These are phyloP conservation scores for Teinopalpus imperialis DNA, from an alignment of 2,888 invertebrate species.

Conservation along the genomic window DNA sequence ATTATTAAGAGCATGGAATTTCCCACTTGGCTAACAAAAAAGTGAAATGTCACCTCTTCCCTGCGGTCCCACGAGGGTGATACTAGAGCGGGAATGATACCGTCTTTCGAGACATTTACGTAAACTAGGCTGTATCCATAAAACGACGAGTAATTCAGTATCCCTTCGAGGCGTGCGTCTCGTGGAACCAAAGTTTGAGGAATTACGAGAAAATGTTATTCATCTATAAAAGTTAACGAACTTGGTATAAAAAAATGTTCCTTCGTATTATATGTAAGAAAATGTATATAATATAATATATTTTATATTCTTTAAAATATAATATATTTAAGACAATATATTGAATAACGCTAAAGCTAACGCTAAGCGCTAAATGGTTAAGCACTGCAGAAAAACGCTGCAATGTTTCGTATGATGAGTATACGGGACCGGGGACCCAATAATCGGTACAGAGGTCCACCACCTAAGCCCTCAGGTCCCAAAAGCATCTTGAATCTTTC, in stretches of 20 bases:
- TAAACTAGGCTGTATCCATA: conserved; percentile 45
- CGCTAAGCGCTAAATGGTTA: no score
- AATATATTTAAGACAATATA: no score
- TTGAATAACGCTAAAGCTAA: no score
- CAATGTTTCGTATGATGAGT: no score
- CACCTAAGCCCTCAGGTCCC: no score
- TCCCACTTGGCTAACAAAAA: conserved; percentile 49
- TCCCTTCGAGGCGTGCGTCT: conserved; percentile 7
- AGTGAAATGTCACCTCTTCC: conserved; percentile 54
- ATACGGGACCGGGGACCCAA: no score
- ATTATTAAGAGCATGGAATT: conserved; percentile 57
- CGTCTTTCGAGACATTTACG: conserved; percentile 38
- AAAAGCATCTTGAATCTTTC: no score
- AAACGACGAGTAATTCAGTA: conserved; percentile 22
- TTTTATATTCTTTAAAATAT: no score
- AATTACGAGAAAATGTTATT: conserved; percentile 14
- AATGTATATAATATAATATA: no score
- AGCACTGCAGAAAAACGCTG: no score
- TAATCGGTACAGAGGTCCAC: no score
- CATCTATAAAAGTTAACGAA: conserved; percentile 23
- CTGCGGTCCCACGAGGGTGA: conserved; percentile 38
- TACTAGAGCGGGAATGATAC: conserved; percentile 30
- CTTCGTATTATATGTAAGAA: no score
- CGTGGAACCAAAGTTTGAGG: conserved; percentile 18
- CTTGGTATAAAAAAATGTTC: neutral